Evolutionary conservation across 1,140 invertebrate species (phyloP), one percentile per base, ranked within the genome.

Genomic region (Chymomyza costata): DNA sequence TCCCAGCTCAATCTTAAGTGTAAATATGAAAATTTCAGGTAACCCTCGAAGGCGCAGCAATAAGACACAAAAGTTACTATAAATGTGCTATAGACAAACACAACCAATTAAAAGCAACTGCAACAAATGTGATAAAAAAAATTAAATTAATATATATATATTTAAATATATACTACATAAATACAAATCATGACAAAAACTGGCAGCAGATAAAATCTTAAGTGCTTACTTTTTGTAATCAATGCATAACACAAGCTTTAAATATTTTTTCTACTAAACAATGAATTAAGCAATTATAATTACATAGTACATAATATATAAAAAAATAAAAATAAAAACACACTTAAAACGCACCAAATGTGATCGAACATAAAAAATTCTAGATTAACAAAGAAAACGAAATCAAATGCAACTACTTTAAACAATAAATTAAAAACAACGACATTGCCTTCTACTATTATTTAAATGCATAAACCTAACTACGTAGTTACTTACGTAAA

Each of bases 391-490:
- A 31, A 41, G 52, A 61, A 53, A 63, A 37, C 41, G 48, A 45
- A 47, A 64, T 31, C 15, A 53, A 41, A 18, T 41, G 16, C 64
- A 39, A 78, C 41, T 46, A n/a, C n/a, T n/a, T n/a, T 63, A 46
- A 71, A 73, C 59, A 74, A 81, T 63, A 60, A 70, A 59, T 49
- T 39, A 49, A 45, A 30, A 62, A 65, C 50, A 81, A 81, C 59
- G 57, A 82, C 56, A 81, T 81, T 81, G 74, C 74, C 74, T 81
- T 81, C 65, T 71, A 56, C 82, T 57, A 73, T 70, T 55, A 47
- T 35, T 49, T 14, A 60, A 52, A 40, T 37, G 32, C 28, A 49
- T 41, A 60, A 48, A n/a, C 38, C 19, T 19, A 65, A 66, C 39
- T 56, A 39, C 32, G 37, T 48, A 57, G 38, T 18, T 15, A 65